phyloP scores from a whole-genome alignment of 2,888 invertebrate species.

The Dicranocentrus wangi region DNA sequence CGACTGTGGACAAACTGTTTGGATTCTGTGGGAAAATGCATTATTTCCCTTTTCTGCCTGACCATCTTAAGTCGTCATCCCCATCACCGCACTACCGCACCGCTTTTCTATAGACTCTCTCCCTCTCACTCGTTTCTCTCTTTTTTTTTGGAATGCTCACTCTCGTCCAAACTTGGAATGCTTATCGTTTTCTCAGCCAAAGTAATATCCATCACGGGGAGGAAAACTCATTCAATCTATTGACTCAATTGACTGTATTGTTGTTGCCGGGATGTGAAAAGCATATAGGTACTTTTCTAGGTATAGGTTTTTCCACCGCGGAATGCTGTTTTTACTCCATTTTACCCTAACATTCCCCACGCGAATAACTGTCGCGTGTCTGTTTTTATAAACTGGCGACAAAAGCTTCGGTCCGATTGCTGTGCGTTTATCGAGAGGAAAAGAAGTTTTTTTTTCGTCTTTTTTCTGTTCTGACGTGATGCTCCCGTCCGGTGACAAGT shows the following conservation, averaged over 20 bases:
- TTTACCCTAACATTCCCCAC: conserved; percentile 29
- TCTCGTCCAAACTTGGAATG: background rate
- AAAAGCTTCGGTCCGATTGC: too few relatives aligned
- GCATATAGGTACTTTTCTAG: conserved; percentile 10
- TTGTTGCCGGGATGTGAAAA: background rate
- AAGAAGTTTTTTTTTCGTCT: too few relatives aligned
- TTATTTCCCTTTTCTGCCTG: conserved; percentile 31
- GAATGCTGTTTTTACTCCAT: too few relatives aligned
- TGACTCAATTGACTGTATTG: conserved; percentile 54
- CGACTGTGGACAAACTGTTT: background rate
- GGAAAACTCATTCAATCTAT: conserved; percentile 49
- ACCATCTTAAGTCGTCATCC: background rate
- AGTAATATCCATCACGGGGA: conserved; percentile 15
- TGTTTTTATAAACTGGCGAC: conserved; percentile 36
- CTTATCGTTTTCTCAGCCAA: background rate
- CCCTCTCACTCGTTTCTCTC: too few relatives aligned
- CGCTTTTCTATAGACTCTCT: too few relatives aligned
- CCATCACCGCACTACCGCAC: too few relatives aligned
- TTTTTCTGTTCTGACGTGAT: too few relatives aligned
- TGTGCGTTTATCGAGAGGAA: too few relatives aligned
- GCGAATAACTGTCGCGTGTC: conserved; percentile 51
- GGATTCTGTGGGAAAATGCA: too few relatives aligned
- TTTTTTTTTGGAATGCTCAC: background rate
- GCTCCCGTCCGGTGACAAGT: too few relatives aligned
- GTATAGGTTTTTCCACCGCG: too few relatives aligned